Percentiles rank a stretch among this genome's conserved stretches.
Evolutionary conservation across 1,140 invertebrate genomes (phyloP).

Genomic region (Drosophila sucinea): DNA sequence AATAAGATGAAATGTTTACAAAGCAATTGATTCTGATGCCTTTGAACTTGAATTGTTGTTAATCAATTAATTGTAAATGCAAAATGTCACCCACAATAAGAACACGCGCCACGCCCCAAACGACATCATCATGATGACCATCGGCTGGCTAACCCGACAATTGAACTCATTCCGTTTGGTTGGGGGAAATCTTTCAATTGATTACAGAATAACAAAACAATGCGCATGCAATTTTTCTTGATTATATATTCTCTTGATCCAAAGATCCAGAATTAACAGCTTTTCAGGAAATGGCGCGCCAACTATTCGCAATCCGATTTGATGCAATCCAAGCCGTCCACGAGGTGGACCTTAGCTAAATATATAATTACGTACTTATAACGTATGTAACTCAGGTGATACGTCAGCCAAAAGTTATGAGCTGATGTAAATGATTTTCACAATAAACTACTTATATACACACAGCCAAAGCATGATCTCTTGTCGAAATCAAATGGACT

Average conservation of each 20-base stretch:
- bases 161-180: conserved; percentile 67
- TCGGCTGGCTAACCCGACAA: conserved; percentile 51
- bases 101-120: conserved; percentile 61
- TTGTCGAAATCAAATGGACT: neutral
- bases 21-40: conserved; percentile 36
- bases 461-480: neutral
- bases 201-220: conserved; percentile 53
- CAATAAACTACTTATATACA: neutral
- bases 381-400: conserved; percentile 27
- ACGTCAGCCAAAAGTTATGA: conserved; percentile 39
- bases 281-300: conserved; percentile 9
- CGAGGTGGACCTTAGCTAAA: conserved; percentile 40
- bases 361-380: conserved; percentile 2
- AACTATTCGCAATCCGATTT: neutral
- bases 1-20: conserved; percentile 12
- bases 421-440: conserved; percentile 25
- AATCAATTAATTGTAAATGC: conserved; percentile 68
- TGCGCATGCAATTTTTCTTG: conserved; percentile 32
- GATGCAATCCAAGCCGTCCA: conserved; percentile 11
- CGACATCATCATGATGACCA: conserved; percentile 9
- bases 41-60: conserved; percentile 76
- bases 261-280: conserved; percentile 10
- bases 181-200: conserved; percentile 58
- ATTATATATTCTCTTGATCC: conserved; percentile 9
- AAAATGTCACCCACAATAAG: conserved; percentile 48